Evolutionary conservation across 2,113 vertebrate genomes (phyloP).

Genomic region (Sylvia atricapilla): DNA sequence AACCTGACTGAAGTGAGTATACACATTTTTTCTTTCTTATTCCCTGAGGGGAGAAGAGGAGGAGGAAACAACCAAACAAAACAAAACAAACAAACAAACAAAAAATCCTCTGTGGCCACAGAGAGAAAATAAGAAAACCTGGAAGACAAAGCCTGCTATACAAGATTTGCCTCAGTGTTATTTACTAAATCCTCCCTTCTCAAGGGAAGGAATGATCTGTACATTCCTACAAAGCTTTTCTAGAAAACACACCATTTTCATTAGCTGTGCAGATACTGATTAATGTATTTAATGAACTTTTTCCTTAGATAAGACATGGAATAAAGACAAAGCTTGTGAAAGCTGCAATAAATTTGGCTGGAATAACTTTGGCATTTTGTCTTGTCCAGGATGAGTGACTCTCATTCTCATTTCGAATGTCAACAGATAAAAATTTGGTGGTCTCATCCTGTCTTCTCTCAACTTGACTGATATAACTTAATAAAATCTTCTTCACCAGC

Average conservation of each 20-base stretch:
- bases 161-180: neutral
- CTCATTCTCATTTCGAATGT: neutral
- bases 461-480: neutral
- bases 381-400: neutral
- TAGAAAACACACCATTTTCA: neutral
- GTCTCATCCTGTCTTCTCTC: neutral
- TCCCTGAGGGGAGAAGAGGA: neutral
- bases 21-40: neutral
- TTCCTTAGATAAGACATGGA: neutral
- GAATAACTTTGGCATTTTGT: neutral
- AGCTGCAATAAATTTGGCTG: neutral
- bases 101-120: neutral
- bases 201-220: neutral
- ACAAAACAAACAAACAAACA: too few relatives aligned
- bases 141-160: neutral
- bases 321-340: neutral
- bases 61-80: neutral
- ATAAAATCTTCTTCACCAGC: neutral
- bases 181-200: slow-evolving; percentile 27
- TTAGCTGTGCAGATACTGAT: neutral
- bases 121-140: neutral
- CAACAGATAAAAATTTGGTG: neutral
- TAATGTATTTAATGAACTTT: neutral
- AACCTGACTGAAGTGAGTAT: neutral
- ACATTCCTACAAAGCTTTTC: neutral